A percentile compares a stretch with the other conserved stretches of the same genome.
phyloP scores from a whole-genome alignment of 2,888 invertebrate genomes.

The Eurois occulta region DNA sequence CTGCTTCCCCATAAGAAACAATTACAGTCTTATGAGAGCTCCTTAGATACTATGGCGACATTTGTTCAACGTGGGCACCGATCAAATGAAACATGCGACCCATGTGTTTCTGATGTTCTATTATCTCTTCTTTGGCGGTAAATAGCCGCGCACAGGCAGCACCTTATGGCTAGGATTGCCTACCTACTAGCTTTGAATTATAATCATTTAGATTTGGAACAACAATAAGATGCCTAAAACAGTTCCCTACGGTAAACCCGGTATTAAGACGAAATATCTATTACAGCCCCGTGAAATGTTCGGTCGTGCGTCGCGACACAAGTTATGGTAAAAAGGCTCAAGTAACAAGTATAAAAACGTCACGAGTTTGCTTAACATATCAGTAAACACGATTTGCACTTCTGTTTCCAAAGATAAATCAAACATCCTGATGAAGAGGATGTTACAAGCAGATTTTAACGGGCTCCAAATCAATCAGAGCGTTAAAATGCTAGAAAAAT shows the following conservation, averaged over 20 bases:
- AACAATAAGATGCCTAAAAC: neutral
- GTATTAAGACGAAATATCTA: neutral
- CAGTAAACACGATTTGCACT: neutral
- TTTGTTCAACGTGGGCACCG: neutral
- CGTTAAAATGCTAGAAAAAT: neutral
- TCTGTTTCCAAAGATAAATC: neutral
- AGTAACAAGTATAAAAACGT: neutral
- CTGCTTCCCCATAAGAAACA: neutral
- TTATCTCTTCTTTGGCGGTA: neutral
- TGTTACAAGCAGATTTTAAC: neutral
- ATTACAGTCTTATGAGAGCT: neutral
- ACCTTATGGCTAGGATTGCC: neutral
- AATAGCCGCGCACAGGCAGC: neutral
- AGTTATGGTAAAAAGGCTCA: neutral
- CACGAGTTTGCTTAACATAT: neutral
- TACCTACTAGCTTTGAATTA: neutral
- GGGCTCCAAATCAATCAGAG: neutral
- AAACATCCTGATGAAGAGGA: neutral
- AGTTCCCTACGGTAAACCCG: neutral
- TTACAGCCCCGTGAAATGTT: neutral
- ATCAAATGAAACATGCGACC: neutral
- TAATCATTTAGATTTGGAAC: neutral
- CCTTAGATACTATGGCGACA: neutral
- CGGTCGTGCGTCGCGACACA: neutral
- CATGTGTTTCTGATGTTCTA: neutral